These are phyloP conservation scores for Chesias legatella DNA, from an alignment of 2,888 invertebrate species.

Conservation along the genomic window DNA sequence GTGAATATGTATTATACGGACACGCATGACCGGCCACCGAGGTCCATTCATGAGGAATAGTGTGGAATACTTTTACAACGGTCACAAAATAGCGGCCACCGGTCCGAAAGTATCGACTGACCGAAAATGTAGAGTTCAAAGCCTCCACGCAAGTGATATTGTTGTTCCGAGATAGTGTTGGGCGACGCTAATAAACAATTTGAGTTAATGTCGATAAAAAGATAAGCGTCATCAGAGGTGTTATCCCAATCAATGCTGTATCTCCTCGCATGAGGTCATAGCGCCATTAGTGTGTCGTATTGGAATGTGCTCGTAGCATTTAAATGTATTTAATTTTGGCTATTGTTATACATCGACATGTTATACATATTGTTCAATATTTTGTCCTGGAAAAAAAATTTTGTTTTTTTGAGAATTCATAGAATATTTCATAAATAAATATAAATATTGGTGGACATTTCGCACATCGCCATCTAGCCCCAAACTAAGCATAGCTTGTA, in stretches of 20 bases:
- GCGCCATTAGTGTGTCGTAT: conserved; percentile 16
- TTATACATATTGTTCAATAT: too few relatives aligned
- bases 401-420: too few relatives aligned
- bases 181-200: conserved; percentile 33
- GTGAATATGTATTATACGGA: conserved; percentile 45
- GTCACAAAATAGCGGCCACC: conserved; percentile 56
- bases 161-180: conserved; percentile 42
- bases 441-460: too few relatives aligned
- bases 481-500: too few relatives aligned
- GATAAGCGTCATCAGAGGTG: conserved; percentile 26
- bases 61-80: conserved; percentile 48
- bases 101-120: conserved; percentile 41
- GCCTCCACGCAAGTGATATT: conserved; percentile 33
- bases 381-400: too few relatives aligned
- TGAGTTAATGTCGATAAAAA: conserved; percentile 30
- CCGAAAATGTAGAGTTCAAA: conserved; percentile 42
- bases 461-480: too few relatives aligned
- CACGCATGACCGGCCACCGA: conserved; percentile 46
- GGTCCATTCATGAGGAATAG: conserved; percentile 73
- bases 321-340: too few relatives aligned
- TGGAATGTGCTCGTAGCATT: conserved; percentile 7
- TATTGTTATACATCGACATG: too few relatives aligned
- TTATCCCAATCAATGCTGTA: conserved; percentile 21
- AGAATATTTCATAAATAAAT: too few relatives aligned
- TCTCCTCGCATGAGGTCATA: conserved; percentile 18